A percentile compares a stretch with the other conserved stretches of the same genome.
Evolutionary conservation across 2,888 invertebrate species (phyloP).

Genomic region (Cyclophora punctaria): DNA sequence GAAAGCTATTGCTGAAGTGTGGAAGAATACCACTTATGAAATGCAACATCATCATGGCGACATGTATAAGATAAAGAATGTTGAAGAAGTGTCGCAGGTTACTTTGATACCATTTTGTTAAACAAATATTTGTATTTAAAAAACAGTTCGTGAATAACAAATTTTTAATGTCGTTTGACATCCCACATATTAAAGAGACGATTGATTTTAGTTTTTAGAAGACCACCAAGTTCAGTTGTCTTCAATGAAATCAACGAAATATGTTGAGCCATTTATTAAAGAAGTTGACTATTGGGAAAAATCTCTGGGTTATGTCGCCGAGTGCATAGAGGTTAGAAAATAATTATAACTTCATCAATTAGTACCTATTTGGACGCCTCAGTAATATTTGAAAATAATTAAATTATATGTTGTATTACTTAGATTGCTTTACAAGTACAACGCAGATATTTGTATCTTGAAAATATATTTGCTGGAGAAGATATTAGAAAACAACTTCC

Average conservation of each 20-base stretch:
- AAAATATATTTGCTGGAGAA: slow-evolving; percentile 91
- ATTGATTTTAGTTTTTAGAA: slow-evolving; percentile 75
- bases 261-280: slow-evolving; percentile 88
- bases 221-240: slow-evolving; percentile 89
- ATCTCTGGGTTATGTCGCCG: slow-evolving; percentile 85
- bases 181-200: neutral
- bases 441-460: slow-evolving; percentile 88
- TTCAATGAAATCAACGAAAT: slow-evolving; percentile 90
- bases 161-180: no score
- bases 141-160: no score
- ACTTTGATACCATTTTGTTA: neutral
- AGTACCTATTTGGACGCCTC: no score
- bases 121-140: neutral
- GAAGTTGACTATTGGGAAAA: slow-evolving; percentile 92
- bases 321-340: slow-evolving; percentile 81
- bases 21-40: slow-evolving; percentile 83
- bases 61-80: slow-evolving; percentile 81
- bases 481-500: slow-evolving; percentile 91
- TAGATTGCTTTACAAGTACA: slow-evolving; percentile 84
- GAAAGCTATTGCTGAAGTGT: slow-evolving; percentile 80
- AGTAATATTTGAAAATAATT: no score
- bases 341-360: neutral
- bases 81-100: slow-evolving; percentile 85
- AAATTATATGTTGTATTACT: neutral
- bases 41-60: slow-evolving; percentile 81